These are phyloP conservation scores for Mionectes macconnelli DNA, from an alignment of 2,113 vertebrate species.

Conservation along the genomic window DNA sequence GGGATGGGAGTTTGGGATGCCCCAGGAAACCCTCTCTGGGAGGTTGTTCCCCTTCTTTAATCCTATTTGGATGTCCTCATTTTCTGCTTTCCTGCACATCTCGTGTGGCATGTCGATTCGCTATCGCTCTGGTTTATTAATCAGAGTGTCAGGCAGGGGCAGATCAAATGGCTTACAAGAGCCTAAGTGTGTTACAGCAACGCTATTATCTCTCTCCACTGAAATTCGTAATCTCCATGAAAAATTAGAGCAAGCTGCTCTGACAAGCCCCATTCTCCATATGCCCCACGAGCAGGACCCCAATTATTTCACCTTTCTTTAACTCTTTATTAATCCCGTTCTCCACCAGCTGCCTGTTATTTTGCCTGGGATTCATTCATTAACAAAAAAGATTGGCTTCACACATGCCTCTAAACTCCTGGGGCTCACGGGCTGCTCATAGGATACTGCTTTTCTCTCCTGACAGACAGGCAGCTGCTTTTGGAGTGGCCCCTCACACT, in stretches of 20 bases:
- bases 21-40: not conserved
- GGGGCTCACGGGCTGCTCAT: rapidly evolving
- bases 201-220: slow-evolving; percentile 36
- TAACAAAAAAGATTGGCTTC: not conserved
- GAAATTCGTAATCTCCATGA: slow-evolving; percentile 39
- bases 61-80: not conserved
- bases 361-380: not conserved
- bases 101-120: not conserved
- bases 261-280: slow-evolving; percentile 30
- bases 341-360: not conserved
- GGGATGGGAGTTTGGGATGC: not conserved
- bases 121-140: slow-evolving; percentile 19
- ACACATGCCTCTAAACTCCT: not conserved
- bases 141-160: slow-evolving; percentile 49
- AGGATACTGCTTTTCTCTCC: not conserved
- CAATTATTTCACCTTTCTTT: slow-evolving; percentile 55
- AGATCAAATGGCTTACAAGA: slow-evolving; percentile 58
- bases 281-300: not conserved
- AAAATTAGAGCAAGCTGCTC: slow-evolving; percentile 49
- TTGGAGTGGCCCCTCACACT: not conserved
- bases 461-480: not conserved
- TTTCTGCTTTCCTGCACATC: not conserved
- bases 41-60: not conserved
- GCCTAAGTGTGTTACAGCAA: slow-evolving; percentile 29
- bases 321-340: slow-evolving; percentile 18